Evolutionary conservation across 2,113 vertebrate species (phyloP), one percentile per base, ranked within the genome.

Genomic region (Sander lucioperca): DNA sequence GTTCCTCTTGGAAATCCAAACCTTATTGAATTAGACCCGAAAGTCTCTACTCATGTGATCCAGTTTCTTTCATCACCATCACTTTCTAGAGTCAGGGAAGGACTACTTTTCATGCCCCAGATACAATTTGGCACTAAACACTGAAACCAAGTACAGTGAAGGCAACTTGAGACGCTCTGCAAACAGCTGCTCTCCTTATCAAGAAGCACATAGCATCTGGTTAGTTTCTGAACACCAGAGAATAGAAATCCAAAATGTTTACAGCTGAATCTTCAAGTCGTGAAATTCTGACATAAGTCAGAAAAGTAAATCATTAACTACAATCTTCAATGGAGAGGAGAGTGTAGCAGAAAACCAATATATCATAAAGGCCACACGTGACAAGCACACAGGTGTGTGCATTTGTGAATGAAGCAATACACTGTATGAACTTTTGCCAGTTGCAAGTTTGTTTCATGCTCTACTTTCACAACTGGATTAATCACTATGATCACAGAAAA

Each of bases 221-320:
- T 63, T 59, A 58, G 54, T 73, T 50, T 67, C 66, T 57, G 51
- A 81, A 56, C 61, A 76, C 14, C 12, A 43, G 4, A 47, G 58
- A 65, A 58, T 18, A 77, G 68, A 33, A 63, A 85, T 76, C 54
- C 51, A 33, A 79, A 79, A 68, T 79, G 48, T 84, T 85, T 70
- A 58, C 72, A 61, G 56, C 65, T 73, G 62, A 71, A 25, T 8
- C 4, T 69, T 12, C 18, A 4, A 39, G 66, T 58, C 62, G 66
- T 50, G 25, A 77, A 25, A 69, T 54, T 74, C 59, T 81, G 82
- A 83, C 80, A 84, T 75, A 83, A 88, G 48, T 66, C n/a, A 21
- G 39, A 43, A 43, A 43, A 78, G 79, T 83, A 21, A 90, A 78
- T 85, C 45, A 92, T 93, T 91, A 92, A 93, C 86, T 6, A 18